Evolutionary conservation across 2,113 vertebrate species (phyloP).

Genomic region (Sitta europaea): DNA sequence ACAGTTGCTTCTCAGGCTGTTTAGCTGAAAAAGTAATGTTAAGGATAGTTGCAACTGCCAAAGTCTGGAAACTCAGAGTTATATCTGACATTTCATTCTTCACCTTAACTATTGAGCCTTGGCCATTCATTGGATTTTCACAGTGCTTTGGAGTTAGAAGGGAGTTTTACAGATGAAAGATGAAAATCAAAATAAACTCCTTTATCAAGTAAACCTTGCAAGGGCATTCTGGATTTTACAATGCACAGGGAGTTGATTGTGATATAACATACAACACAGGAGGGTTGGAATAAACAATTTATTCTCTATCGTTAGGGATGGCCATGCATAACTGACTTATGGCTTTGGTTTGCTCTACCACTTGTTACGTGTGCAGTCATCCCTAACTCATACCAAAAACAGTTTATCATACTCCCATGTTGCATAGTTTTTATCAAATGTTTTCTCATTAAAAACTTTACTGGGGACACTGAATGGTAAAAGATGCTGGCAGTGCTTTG

Average conservation of each 20-base stretch:
- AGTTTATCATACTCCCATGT: background rate
- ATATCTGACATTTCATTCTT: constrained; percentile 47
- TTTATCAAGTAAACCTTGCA: constrained; percentile 58
- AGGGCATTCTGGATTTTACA: constrained; percentile 46
- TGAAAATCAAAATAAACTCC: constrained; percentile 63
- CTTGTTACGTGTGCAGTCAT: constrained; percentile 26
- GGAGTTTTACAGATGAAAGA: constrained; percentile 61
- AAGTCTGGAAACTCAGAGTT: constrained; percentile 39
- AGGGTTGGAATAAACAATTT: constrained; percentile 54
- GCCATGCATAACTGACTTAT: constrained; percentile 10
- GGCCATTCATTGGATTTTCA: constrained; percentile 55
- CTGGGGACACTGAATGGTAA: background rate
- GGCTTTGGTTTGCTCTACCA: constrained; percentile 6
- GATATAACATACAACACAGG: constrained; percentile 36
- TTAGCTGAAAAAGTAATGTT: constrained; percentile 33
- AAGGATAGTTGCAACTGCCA: constrained; percentile 38
- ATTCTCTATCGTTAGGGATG: constrained; percentile 42
- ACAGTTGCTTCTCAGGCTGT: background rate
- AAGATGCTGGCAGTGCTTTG: background rate
- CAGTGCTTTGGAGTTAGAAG: constrained; percentile 53
- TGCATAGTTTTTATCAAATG: background rate
- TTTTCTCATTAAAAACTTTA: constrained; percentile 9
- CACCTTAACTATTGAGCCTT: constrained; percentile 60
- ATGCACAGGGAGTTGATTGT: constrained; percentile 31
- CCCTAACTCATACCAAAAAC: background rate